phyloP scores from a whole-genome alignment of 1,140 invertebrate species.

The Antheraea mylitta region DNA sequence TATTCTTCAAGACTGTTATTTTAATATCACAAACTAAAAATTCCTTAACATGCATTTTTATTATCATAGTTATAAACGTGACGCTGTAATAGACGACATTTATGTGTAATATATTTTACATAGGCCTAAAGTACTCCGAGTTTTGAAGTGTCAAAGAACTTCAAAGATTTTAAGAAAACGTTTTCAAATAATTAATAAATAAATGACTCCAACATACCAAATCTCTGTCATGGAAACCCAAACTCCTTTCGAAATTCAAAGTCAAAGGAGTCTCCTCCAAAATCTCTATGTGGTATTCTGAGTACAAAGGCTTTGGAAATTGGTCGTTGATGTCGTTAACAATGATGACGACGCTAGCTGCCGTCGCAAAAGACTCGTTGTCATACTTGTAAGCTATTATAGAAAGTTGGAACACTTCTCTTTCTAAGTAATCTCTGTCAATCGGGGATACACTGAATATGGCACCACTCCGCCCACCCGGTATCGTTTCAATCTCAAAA shows the following conservation, averaged over 20 bases:
- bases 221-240: conserved; percentile 78
- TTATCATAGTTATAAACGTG: too few relatives aligned
- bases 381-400: conserved; percentile 77
- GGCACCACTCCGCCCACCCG: conserved; percentile 54
- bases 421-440: conserved; percentile 72
- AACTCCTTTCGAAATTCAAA: conserved; percentile 57
- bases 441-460: conserved; percentile 71
- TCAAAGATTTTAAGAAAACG: too few relatives aligned
- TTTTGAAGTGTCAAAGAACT: too few relatives aligned
- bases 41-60: too few relatives aligned
- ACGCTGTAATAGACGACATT: too few relatives aligned
- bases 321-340: conserved; percentile 80
- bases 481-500: conserved; percentile 55
- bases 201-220: conserved; percentile 57
- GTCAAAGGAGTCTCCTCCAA: conserved; percentile 71
- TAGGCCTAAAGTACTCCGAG: too few relatives aligned
- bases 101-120: too few relatives aligned
- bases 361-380: conserved; percentile 54
- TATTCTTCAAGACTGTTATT: too few relatives aligned
- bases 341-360: conserved; percentile 68
- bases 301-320: conserved; percentile 57
- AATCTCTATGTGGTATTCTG: conserved; percentile 54
- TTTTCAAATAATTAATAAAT: neutral
- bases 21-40: too few relatives aligned
- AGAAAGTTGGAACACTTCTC: conserved; percentile 76